These are phyloP conservation scores for Acrocephalus kingi DNA, from an alignment of 2,113 vertebrate genomes.

Conservation along the genomic window DNA sequence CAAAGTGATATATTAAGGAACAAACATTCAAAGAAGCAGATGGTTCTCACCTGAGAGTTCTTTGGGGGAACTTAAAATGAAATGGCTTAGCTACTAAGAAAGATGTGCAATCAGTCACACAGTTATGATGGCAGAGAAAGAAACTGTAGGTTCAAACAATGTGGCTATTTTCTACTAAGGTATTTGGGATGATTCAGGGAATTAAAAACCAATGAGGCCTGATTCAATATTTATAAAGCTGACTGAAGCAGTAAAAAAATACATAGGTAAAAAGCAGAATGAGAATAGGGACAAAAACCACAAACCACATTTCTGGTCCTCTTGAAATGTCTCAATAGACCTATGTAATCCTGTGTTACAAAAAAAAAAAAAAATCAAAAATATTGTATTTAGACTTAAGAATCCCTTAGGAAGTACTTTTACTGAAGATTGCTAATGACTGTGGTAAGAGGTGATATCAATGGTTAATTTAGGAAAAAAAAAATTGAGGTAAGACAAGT, in stretches of 20 bases:
- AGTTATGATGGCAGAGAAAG: background rate
- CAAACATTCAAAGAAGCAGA: slow-evolving; percentile 15
- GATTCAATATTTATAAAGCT: background rate
- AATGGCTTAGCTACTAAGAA: background rate
- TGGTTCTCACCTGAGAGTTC: background rate
- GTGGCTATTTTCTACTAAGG: background rate
- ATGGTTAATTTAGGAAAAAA: background rate
- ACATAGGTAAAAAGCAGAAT: background rate
- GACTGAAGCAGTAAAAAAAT: background rate
- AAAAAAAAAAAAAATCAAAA: background rate
- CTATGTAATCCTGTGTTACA: background rate
- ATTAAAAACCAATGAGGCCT: background rate
- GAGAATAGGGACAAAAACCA: background rate
- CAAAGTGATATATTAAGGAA: background rate
- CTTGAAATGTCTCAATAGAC: background rate
- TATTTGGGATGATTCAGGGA: background rate
- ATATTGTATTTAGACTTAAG: background rate
- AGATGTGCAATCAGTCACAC: background rate
- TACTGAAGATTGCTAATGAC: background rate
- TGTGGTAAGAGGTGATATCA: background rate
- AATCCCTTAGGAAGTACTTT: background rate
- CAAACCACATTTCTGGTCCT: background rate
- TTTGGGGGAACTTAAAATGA: background rate
- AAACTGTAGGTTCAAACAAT: background rate
- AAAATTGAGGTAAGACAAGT: background rate